A percentile compares a stretch with the other conserved stretches of the same genome.
Conservation (phyloP, 2,113 vertebrate species). For the Eudyptes chrysolophus region DNA sequence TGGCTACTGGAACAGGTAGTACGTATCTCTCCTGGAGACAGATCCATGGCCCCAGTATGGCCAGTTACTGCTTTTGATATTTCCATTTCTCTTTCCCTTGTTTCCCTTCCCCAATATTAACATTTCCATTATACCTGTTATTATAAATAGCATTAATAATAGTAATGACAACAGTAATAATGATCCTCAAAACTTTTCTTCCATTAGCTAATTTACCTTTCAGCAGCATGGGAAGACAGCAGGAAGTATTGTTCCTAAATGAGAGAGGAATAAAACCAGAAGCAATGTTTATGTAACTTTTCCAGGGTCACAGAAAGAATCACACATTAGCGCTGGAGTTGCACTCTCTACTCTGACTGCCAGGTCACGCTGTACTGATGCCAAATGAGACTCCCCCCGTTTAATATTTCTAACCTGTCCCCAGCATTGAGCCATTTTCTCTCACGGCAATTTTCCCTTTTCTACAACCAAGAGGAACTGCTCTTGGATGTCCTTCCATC, state of each 20-base stretch:
- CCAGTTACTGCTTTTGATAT: background rate
- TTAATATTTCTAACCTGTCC: background rate
- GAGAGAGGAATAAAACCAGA: conserved; percentile 34
- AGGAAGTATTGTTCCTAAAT: conserved; percentile 12
- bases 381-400: background rate
- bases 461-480: background rate
- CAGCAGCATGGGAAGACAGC: background rate
- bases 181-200: background rate
- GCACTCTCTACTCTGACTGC: background rate
- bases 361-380: background rate
- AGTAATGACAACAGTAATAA: conserved; percentile 9
- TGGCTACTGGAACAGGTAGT: background rate
- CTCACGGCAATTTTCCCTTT: background rate
- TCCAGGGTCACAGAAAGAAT: conserved; percentile 35
- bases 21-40: background rate
- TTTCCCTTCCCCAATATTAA: background rate
- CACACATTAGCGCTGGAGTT: background rate
- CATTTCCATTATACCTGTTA: background rate
- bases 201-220: conserved; percentile 15
- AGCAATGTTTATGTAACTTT: conserved; percentile 12
- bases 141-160: background rate
- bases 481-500: background rate
- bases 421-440: background rate
- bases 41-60: background rate
- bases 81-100: background rate